These are phyloP conservation scores for Ophthalmolycus amberensis DNA, from an alignment of 2,113 vertebrate genomes.

Conservation along the genomic window DNA sequence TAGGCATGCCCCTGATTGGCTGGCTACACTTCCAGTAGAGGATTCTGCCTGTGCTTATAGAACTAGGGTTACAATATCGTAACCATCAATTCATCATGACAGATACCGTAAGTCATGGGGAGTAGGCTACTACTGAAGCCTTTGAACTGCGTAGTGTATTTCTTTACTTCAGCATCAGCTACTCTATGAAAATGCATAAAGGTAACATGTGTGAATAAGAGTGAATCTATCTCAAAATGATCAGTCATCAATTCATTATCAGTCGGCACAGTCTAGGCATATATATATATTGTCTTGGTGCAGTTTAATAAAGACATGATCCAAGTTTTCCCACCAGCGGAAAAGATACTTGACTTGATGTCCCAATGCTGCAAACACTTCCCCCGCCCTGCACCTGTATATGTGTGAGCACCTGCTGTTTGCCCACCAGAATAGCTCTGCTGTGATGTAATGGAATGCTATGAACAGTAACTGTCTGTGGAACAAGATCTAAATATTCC, in stretches of 20 bases:
- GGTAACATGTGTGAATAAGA: neutral
- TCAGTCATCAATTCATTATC: neutral
- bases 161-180: too few relatives aligned
- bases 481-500: constrained; percentile 61
- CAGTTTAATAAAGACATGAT: neutral
- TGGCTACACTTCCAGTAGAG: too few relatives aligned
- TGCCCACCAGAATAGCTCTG: constrained; percentile 19
- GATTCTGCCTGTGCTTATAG: too few relatives aligned
- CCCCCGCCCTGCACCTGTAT: constrained; percentile 28
- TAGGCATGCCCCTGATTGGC: too few relatives aligned
- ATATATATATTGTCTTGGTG: neutral
- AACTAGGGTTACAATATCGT: neutral
- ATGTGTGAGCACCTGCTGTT: constrained; percentile 54
- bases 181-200: too few relatives aligned
- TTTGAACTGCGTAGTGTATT: neutral
- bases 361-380: neutral
- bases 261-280: neutral
- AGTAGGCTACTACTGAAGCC: neutral
- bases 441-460: constrained; percentile 59
- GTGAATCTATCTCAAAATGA: neutral
- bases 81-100: neutral
- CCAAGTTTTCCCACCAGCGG: neutral
- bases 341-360: neutral
- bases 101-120: neutral
- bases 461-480: constrained; percentile 50